A percentile compares a stretch with the other conserved stretches of the same genome.
These are phyloP conservation scores for Chlamydotis undulata DNA, from an alignment of 2,113 vertebrate species.

Conservation along the genomic window DNA sequence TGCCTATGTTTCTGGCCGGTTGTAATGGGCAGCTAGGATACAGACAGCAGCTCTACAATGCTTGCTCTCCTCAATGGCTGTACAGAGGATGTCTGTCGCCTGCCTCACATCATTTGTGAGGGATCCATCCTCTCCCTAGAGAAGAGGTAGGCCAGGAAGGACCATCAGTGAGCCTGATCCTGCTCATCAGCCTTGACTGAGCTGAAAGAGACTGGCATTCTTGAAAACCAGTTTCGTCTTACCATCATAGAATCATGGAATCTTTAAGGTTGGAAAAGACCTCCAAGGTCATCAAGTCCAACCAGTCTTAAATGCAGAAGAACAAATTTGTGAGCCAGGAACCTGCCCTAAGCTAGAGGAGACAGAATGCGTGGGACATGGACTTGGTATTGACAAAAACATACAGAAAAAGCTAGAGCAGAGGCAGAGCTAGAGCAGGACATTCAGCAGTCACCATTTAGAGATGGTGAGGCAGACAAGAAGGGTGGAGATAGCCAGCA, in stretches of 20 bases:
- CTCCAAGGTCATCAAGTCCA: no score
- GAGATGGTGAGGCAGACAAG: background rate
- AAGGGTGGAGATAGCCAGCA: background rate
- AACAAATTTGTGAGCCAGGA: background rate
- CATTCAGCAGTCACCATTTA: background rate
- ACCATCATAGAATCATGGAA: no score
- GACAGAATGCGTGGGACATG: background rate
- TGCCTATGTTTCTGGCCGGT: background rate
- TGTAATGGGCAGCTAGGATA: background rate
- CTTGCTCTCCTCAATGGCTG: background rate
- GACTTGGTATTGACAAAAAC: background rate
- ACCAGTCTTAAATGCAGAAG: background rate
- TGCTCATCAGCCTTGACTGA: background rate
- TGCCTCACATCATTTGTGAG: background rate
- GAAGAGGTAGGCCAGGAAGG: background rate
- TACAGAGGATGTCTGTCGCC: rapidly evolving
- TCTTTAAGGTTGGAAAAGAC: no score
- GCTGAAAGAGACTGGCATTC: background rate
- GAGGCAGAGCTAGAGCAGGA: background rate
- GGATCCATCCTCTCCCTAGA: background rate
- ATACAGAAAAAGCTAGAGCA: background rate
- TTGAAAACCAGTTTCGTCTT: background rate
- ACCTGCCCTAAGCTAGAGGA: background rate
- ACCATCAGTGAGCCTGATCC: background rate
- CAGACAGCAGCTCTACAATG: background rate